Conservation (phyloP, 1,140 invertebrate species). For the Platyscapa corneri region DNA sequence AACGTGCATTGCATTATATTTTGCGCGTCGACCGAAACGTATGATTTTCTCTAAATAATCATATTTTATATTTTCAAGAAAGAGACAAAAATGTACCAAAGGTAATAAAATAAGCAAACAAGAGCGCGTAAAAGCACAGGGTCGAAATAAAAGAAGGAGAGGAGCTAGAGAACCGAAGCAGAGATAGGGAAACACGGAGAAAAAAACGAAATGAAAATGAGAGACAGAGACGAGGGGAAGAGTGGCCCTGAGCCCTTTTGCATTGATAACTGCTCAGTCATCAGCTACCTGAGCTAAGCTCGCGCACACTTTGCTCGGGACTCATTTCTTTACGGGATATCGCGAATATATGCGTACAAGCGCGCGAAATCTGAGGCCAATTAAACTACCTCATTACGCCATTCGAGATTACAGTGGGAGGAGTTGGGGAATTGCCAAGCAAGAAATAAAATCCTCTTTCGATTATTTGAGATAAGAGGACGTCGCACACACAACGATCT, state of each 20-base stretch:
- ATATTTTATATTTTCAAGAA: neutral
- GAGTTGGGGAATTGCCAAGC: neutral
- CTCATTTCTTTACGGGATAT: constrained; percentile 14
- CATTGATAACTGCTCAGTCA: constrained; percentile 41
- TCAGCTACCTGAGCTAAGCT: constrained; percentile 34
- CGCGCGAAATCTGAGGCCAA: constrained; percentile 2
- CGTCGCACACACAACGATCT: neutral
- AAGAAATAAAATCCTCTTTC: neutral
- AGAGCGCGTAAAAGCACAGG: neutral
- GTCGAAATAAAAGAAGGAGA: neutral
- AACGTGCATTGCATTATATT: neutral
- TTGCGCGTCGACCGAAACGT: neutral
- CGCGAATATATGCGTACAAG: neutral
- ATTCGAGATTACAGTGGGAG: neutral
- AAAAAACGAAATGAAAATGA: neutral
- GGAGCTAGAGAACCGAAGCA: neutral
- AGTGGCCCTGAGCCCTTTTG: constrained; percentile 37
- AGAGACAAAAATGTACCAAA: neutral
- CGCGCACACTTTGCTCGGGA: neutral
- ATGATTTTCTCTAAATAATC: neutral
- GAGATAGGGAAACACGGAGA: neutral
- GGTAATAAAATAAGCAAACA: neutral
- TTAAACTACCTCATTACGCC: constrained; percentile 34
- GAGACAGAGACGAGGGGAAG: neutral
- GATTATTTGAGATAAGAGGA: neutral